These are phyloP conservation scores for Wasmannia auropunctata DNA, from an alignment of 1,140 invertebrate genomes.

Conservation along the genomic window DNA sequence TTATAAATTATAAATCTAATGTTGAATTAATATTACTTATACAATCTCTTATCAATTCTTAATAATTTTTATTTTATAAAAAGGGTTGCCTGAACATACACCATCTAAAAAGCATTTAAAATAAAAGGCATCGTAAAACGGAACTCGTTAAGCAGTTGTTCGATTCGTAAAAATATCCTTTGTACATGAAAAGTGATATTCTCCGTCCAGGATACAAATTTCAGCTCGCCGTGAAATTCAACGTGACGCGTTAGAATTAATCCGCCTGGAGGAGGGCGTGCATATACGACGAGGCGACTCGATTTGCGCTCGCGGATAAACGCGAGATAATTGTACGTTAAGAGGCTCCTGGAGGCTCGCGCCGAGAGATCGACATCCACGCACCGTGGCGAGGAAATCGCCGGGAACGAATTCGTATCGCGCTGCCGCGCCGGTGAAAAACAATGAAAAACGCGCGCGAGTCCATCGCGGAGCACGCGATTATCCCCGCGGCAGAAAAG, in stretches of 20 bases:
- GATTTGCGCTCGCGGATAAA: slow-evolving; percentile 13
- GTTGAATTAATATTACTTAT: neutral
- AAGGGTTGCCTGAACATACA: neutral
- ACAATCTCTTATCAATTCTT: neutral
- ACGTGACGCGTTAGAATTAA: slow-evolving; percentile 33
- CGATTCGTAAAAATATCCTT: neutral
- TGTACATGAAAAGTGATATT: neutral
- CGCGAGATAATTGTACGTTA: slow-evolving; percentile 34
- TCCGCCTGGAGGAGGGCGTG: slow-evolving; percentile 8
- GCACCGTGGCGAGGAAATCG: neutral
- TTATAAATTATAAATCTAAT: neutral
- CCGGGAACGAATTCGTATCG: slow-evolving; percentile 9
- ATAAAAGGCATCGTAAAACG: neutral
- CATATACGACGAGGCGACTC: neutral
- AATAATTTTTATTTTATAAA: neutral
- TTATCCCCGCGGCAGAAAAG: slow-evolving; percentile 48
- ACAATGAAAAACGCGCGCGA: slow-evolving; percentile 4
- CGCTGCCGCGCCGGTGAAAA: slow-evolving; percentile 6
- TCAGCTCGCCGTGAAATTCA: slow-evolving; percentile 24
- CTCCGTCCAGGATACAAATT: slow-evolving; percentile 9
- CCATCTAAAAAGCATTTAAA: neutral
- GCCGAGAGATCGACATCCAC: neutral
- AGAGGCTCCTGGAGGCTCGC: neutral
- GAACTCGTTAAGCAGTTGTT: slow-evolving; percentile 7
- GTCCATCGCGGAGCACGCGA: neutral